These are phyloP conservation scores for Taenaris catops DNA, from an alignment of 2,888 invertebrate genomes.

Conservation along the genomic window DNA sequence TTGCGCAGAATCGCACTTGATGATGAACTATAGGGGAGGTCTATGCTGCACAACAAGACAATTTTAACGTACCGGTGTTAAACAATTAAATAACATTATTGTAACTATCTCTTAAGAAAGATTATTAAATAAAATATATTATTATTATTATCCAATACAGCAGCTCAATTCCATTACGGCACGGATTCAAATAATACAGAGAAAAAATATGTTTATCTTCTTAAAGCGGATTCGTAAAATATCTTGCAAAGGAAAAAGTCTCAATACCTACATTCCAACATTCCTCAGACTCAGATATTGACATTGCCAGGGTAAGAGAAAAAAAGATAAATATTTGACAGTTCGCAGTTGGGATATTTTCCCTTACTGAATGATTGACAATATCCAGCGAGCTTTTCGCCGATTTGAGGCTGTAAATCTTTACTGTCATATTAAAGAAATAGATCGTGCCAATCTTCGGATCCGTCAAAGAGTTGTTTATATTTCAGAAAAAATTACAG, in stretches of 20 bases:
- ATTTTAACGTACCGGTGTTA: too few species aligned
- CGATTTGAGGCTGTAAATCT: conserved; percentile 32
- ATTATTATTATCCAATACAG: too few species aligned
- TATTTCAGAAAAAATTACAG: conserved; percentile 13
- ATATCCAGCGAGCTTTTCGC: conserved; percentile 32
- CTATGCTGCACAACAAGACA: too few species aligned
- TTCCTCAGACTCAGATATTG: conserved; percentile 47
- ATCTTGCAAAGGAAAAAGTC: conserved; percentile 42
- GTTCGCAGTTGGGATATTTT: conserved; percentile 46
- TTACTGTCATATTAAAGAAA: conserved; percentile 23
- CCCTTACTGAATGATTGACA: conserved; percentile 49
- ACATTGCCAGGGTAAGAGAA: conserved; percentile 47
- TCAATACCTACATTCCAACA: conserved; percentile 49
- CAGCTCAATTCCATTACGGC: conserved; percentile 37
- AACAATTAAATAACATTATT: too few species aligned
- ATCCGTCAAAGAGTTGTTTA: conserved; percentile 14
- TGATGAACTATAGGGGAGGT: too few species aligned
- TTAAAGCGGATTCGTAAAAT: conserved; percentile 44
- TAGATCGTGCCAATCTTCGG: conserved; percentile 17
- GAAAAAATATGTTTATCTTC: conserved; percentile 40
- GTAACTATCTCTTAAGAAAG: too few species aligned
- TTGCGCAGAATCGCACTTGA: too few species aligned
- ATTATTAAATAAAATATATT: too few species aligned
- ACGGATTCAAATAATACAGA: conserved; percentile 13
- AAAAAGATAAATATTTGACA: conserved; percentile 49